Evolutionary conservation across 2,888 invertebrate species (phyloP).

Genomic region (Philonicus albiceps): DNA sequence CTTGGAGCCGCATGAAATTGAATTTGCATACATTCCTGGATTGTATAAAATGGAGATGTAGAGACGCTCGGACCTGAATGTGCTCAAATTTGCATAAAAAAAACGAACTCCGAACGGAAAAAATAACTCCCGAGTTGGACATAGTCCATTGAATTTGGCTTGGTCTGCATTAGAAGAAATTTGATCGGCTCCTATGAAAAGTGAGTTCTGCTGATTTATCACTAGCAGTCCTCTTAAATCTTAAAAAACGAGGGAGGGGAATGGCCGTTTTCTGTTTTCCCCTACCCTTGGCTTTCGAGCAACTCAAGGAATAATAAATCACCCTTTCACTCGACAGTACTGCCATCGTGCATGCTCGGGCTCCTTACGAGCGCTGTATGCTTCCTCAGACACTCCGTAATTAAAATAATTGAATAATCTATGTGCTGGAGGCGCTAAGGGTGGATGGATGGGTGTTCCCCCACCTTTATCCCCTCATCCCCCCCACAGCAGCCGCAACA

Average conservation of each 20-base stretch:
- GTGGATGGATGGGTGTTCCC: no score
- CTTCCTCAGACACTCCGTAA: slow-evolving; percentile 16
- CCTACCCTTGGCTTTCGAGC: neutral
- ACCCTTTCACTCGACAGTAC: neutral
- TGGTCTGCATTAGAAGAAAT: neutral
- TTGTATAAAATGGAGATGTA: slow-evolving; percentile 14
- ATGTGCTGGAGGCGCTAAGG: neutral
- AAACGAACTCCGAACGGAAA: slow-evolving; percentile 5
- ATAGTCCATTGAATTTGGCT: slow-evolving; percentile 32
- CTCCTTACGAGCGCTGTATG: neutral
- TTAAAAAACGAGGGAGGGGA: neutral
- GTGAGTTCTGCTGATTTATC: slow-evolving; percentile 2
- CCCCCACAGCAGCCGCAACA: slow-evolving; percentile 6
- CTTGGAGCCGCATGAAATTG: slow-evolving; percentile 46
- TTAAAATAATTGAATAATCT: slow-evolving; percentile 40
- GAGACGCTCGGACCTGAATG: neutral
- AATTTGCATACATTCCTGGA: slow-evolving; percentile 25
- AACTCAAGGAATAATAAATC: slow-evolving; percentile 21
- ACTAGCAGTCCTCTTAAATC: neutral
- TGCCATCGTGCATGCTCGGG: neutral
- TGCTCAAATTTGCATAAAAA: slow-evolving; percentile 27
- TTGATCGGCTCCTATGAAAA: neutral
- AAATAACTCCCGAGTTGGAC: slow-evolving; percentile 36
- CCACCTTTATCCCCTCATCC: neutral
- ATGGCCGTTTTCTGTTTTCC: no score